These are phyloP conservation scores for Chloroceryle aenea DNA, from an alignment of 2,113 vertebrate species.

Conservation along the genomic window DNA sequence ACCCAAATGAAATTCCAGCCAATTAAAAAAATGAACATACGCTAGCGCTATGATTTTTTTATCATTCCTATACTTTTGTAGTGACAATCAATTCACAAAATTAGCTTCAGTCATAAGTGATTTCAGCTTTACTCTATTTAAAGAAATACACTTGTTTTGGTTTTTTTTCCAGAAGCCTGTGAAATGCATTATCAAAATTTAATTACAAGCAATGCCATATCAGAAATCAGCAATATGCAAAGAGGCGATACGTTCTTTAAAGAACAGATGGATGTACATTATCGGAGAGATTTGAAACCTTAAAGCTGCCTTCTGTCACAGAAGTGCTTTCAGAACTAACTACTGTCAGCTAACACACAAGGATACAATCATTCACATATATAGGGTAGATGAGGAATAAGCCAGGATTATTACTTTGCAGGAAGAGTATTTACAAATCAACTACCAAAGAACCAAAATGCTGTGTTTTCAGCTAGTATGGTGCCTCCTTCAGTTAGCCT, in stretches of 20 bases:
- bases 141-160: neutral
- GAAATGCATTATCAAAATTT: constrained; percentile 37
- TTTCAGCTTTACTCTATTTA: neutral
- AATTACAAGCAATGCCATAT: constrained; percentile 23
- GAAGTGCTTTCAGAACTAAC: constrained; percentile 44
- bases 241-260: constrained; percentile 13
- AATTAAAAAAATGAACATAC: neutral
- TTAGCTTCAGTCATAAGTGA: neutral
- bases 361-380: neutral
- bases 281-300: constrained; percentile 44
- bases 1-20: neutral
- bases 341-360: constrained; percentile 6
- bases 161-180: neutral
- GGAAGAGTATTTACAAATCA: neutral
- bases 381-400: neutral
- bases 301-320: constrained; percentile 30
- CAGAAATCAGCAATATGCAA: constrained; percentile 44
- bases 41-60: neutral
- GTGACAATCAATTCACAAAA: neutral
- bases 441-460: neutral
- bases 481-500: neutral
- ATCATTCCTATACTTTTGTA: neutral
- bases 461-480: neutral
- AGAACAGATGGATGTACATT: constrained; percentile 55
- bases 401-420: neutral